Evolutionary conservation across 2,113 vertebrate species (phyloP).

Genomic region (Morone saxatilis): DNA sequence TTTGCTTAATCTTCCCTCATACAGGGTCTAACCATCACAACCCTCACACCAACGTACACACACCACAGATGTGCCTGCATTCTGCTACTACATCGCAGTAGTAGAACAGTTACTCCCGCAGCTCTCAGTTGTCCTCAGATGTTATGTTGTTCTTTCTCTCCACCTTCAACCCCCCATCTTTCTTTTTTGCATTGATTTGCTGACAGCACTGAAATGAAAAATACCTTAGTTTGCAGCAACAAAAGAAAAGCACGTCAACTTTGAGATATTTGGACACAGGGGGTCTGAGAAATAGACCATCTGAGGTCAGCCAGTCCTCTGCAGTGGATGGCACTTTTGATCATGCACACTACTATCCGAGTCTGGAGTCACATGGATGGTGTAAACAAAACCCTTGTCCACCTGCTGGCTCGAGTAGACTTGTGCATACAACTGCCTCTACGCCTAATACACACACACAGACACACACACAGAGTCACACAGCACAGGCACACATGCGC

Average conservation of each 20-base stretch:
- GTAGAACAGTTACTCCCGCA: constrained; percentile 29
- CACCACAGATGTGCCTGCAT: constrained; percentile 2
- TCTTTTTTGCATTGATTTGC: constrained; percentile 85
- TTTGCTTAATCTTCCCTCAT: constrained; percentile 26
- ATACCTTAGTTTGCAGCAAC: constrained; percentile 84
- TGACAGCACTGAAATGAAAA: constrained; percentile 85
- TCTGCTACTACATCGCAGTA: constrained; percentile 20
- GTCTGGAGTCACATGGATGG: constrained; percentile 33
- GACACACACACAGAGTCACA: not conserved
- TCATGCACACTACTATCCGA: constrained; percentile 28
- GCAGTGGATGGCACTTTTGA: constrained; percentile 55
- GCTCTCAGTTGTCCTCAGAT: constrained; percentile 49
- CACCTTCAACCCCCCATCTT: constrained; percentile 62
- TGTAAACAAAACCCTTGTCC: constrained; percentile 28
- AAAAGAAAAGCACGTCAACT: constrained; percentile 73
- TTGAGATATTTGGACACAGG: constrained; percentile 72
- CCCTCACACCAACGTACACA: not conserved
- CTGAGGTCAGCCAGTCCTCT: constrained; percentile 71
- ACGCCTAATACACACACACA: not conserved
- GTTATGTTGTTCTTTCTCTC: constrained; percentile 55
- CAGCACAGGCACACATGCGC: not conserved
- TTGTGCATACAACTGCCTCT: not conserved
- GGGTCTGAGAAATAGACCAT: constrained; percentile 59
- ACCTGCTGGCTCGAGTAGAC: not conserved
- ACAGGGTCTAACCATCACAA: not conserved